A percentile compares a stretch with the other conserved stretches of the same genome.
Evolutionary conservation across 2,113 vertebrate species (phyloP).

Genomic region (Sebastes fasciatus): DNA sequence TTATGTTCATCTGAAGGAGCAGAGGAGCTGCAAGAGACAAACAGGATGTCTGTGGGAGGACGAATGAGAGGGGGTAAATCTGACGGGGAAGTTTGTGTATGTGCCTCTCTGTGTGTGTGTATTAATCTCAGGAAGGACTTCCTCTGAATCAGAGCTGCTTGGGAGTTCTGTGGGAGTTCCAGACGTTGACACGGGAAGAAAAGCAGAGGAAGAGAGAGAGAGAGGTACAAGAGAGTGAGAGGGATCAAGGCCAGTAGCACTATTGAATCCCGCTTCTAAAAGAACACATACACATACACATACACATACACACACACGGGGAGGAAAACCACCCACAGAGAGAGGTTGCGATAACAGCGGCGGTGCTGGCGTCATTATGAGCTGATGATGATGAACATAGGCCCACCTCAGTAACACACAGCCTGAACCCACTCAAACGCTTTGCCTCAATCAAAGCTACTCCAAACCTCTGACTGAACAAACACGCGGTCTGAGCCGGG

Average conservation of each 20-base stretch:
- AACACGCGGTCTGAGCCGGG: slow-evolving; percentile 51
- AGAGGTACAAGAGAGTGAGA: slow-evolving; percentile 59
- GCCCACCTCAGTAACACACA: slow-evolving; percentile 56
- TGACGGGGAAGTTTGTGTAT: slow-evolving; percentile 71
- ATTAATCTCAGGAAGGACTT: slow-evolving; percentile 83
- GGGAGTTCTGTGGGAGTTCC: slow-evolving; percentile 82
- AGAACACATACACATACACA: slow-evolving; percentile 26
- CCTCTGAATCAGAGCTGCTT: slow-evolving; percentile 75
- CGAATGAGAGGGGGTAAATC: slow-evolving; percentile 71
- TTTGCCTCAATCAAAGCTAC: slow-evolving; percentile 59
- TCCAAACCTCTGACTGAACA: slow-evolving; percentile 59
- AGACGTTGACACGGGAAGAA: slow-evolving; percentile 68
- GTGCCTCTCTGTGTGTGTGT: slow-evolving; percentile 43
- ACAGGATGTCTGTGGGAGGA: slow-evolving; percentile 83
- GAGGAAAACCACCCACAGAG: slow-evolving; percentile 74
- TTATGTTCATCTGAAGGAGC: slow-evolving; percentile 70
- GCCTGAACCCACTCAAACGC: slow-evolving; percentile 56
- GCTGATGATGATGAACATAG: slow-evolving; percentile 55
- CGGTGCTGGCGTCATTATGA: slow-evolving; percentile 63
- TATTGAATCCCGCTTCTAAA: slow-evolving; percentile 41
- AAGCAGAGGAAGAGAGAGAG: slow-evolving; percentile 49
- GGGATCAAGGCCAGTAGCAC: slow-evolving; percentile 68
- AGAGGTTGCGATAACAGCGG: slow-evolving; percentile 57
- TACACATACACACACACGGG: slow-evolving; percentile 20
- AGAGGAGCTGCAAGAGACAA: slow-evolving; percentile 69